A percentile compares a stretch with the other conserved stretches of the same genome.
phyloP scores from a whole-genome alignment of 2,113 vertebrate genomes.

The Mustela lutreola region DNA sequence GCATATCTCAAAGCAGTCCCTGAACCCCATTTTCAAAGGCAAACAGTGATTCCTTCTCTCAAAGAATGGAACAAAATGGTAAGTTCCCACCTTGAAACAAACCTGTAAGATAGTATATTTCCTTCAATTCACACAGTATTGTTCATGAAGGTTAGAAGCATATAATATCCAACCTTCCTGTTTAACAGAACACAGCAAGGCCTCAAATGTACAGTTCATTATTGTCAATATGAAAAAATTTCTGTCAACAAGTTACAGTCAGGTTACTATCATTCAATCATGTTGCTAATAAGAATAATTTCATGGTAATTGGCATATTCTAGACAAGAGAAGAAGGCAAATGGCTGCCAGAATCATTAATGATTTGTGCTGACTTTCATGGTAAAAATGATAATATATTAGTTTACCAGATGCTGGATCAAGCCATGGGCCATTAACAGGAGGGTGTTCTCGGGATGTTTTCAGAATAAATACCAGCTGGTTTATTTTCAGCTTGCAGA shows the following conservation, averaged over 20 bases:
- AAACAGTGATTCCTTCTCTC: not conserved
- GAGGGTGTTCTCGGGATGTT: slow-evolving; percentile 81
- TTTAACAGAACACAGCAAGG: slow-evolving; percentile 70
- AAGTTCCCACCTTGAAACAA: not conserved
- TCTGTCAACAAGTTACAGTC: slow-evolving; percentile 71
- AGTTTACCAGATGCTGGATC: slow-evolving; percentile 86
- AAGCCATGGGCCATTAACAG: slow-evolving; percentile 85
- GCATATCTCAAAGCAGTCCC: not conserved
- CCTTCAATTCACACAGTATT: not conserved
- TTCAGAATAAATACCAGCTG: slow-evolving; percentile 87
- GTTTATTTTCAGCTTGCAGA: slow-evolving; percentile 82
- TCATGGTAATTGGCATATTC: slow-evolving; percentile 81
- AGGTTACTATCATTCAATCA: slow-evolving; percentile 81
- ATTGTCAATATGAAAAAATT: slow-evolving; percentile 72
- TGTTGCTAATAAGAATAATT: slow-evolving; percentile 80
- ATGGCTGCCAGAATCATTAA: slow-evolving; percentile 78
- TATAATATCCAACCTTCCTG: slow-evolving; percentile 62
- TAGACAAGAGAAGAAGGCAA: slow-evolving; percentile 74
- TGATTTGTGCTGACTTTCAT: slow-evolving; percentile 85
- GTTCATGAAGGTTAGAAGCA: slow-evolving; percentile 36
- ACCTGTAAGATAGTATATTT: slow-evolving; percentile 24
- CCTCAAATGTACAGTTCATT: slow-evolving; percentile 74
- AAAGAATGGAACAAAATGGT: slow-evolving; percentile 8
- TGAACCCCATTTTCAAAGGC: not conserved
- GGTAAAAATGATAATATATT: slow-evolving; percentile 82